Base-by-base conservation (phyloP, 2,113 vertebrate species). In the Myxocyprinus asiaticus region DNA sequence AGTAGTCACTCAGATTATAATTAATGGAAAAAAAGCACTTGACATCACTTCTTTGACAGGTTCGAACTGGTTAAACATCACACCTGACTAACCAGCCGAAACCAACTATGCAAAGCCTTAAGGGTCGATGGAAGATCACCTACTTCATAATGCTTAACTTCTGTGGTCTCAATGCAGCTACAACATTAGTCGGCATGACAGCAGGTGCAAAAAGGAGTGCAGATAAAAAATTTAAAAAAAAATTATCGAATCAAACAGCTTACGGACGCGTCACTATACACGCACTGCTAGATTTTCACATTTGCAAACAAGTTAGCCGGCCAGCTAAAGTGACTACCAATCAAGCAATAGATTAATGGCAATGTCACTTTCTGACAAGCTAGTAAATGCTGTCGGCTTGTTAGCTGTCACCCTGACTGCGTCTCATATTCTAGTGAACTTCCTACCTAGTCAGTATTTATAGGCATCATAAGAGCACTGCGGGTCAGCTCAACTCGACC, bases 241-340 rank as follows among this genome's bases (percentile, higher is more conserved):
- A 51, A 12, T 50, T 67, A 67, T 67, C 64, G 17, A 17, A 33
- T 58, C 7, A 45, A 70, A 8, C 14, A 72, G 15, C 22, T 33
- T 33, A 3, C 22, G 22, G 22, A 33, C 22, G 22, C 22, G 22
- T 33, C 22, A 33, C 3, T 33, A 33, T 3, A 33, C 22, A 33
- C 22, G 70, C 7, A 5, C 8, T 47, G 43, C 22, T 5, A 3
- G 17, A 63, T 44, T 42, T 22, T 9, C 4, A 65, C 58, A 55
- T 69, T 42, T 7, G 45, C 33, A 53, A 67, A 59, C 65, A 68
- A 62, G 64, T 80, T 67, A 75, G 70, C 79, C 64, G 15, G 55
- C 6, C 42, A 67, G 70, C 78, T 79, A 79, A 79, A 33, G 22
- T 33, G 22, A 33, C 22, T 33, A n/a, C n/a, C n/a, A n/a, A 33